Percentiles rank a stretch among this genome's conserved stretches.
phyloP scores from a whole-genome alignment of 2,797 vertebrate genomes.

The Falco novaeseelandiae region DNA sequence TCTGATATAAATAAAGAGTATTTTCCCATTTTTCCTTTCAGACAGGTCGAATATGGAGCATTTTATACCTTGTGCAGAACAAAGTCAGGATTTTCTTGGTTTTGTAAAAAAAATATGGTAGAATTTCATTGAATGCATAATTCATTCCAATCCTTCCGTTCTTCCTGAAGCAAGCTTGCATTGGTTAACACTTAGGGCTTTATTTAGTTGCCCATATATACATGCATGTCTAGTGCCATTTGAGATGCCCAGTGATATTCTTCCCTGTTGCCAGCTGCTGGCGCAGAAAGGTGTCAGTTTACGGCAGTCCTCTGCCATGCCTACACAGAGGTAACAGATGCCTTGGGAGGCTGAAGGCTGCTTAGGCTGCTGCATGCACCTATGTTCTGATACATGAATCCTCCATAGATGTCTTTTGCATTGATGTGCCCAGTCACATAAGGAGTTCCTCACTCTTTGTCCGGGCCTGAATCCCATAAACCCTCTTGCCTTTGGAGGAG shows the following conservation, averaged over 20 bases:
- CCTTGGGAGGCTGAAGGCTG: not conserved
- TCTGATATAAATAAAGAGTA: not conserved
- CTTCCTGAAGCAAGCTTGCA: not conserved
- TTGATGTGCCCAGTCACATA: not conserved
- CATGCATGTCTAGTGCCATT: not conserved
- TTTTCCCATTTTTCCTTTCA: not conserved
- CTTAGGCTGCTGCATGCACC: not conserved
- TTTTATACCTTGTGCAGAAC: not conserved
- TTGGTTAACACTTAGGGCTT: not conserved
- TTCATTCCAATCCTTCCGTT: not conserved
- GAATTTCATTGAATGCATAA: not conserved
- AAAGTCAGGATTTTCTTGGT: not conserved
- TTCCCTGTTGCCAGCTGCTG: not conserved
- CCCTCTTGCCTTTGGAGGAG: not conserved
- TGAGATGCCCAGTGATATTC: not conserved
- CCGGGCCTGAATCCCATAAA: not conserved
- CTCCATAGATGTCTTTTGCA: not conserved
- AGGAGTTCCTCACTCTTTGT: not conserved
- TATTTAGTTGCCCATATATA: not conserved
- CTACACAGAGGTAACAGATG: not conserved
- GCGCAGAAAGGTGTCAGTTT: not conserved
- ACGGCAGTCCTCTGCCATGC: accelerated
- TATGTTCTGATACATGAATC: not conserved
- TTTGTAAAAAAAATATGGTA: not conserved
- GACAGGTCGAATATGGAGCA: not conserved